These are phyloP conservation scores for Cepaea nemoralis DNA, from an alignment of 1,140 invertebrate species.

Conservation along the genomic window DNA sequence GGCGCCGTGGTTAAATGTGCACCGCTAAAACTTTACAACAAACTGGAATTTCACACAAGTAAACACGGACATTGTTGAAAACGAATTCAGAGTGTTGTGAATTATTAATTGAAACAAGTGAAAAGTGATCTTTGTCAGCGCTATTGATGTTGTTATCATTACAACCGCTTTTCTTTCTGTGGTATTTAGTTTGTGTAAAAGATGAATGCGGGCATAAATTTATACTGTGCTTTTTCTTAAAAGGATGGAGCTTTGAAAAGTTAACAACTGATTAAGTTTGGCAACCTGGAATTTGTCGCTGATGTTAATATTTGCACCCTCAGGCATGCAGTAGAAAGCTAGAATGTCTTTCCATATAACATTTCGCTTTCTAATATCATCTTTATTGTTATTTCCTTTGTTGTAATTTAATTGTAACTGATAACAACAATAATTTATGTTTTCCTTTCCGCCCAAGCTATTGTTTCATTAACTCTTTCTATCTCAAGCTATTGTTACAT, in stretches of 20 bases:
- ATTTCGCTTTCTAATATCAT: too few species aligned
- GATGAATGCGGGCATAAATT: background rate
- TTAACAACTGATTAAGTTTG: background rate
- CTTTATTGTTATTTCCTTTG: too few species aligned
- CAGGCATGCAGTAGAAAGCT: too few species aligned
- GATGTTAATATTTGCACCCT: too few species aligned
- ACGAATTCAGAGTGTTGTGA: background rate
- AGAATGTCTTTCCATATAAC: too few species aligned
- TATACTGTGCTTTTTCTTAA: background rate
- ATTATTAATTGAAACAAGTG: slow-evolving; percentile 8
- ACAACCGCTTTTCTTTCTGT: background rate
- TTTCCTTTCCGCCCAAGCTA: too few species aligned
- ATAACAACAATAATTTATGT: too few species aligned
- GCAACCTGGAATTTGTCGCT: too few species aligned
- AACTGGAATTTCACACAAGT: background rate
- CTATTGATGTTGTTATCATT: background rate
- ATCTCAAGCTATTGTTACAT: too few species aligned
- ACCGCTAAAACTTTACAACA: background rate
- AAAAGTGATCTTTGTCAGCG: background rate
- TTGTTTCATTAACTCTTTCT: too few species aligned
- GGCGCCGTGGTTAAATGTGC: background rate
- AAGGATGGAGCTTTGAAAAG: background rate
- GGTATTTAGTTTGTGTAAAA: background rate
- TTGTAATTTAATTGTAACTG: too few species aligned
- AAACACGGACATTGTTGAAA: background rate